These are phyloP conservation scores for Drosophila repleta DNA, from an alignment of 1,140 invertebrate genomes.

Conservation along the genomic window DNA sequence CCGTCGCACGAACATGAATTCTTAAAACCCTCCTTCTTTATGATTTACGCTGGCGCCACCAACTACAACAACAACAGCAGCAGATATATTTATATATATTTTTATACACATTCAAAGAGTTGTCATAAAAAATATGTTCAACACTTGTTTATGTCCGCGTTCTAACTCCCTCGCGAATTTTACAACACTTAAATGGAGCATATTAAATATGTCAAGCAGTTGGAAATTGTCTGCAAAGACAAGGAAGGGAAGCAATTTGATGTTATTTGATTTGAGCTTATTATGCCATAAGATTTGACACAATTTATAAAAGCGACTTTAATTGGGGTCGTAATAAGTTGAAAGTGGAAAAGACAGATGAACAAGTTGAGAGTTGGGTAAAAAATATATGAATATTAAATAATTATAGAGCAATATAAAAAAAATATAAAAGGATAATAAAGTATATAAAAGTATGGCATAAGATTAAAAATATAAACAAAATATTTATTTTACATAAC, in stretches of 20 bases:
- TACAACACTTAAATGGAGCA: conserved; percentile 18
- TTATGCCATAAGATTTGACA: background rate
- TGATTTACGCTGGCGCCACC: conserved; percentile 55
- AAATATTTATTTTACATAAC: no score
- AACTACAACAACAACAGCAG: conserved; percentile 7
- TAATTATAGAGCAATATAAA: background rate
- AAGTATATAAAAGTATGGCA: no score
- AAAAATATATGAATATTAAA: background rate
- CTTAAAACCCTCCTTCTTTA: conserved; percentile 51
- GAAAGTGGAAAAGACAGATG: background rate
- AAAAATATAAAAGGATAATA: background rate
- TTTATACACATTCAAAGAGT: conserved; percentile 38
- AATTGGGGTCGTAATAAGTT: background rate
- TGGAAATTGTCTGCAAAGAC: background rate
- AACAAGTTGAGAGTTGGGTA: background rate
- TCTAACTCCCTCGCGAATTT: conserved; percentile 13
- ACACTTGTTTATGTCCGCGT: conserved; percentile 71
- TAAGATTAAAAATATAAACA: no score
- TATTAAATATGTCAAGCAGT: conserved; percentile 38
- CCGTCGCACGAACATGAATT: background rate
- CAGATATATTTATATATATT: background rate
- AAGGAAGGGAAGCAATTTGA: background rate
- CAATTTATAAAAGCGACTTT: background rate
- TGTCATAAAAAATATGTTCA: conserved; percentile 74
- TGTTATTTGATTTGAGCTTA: background rate